Evolutionary conservation across 2,797 vertebrate species (phyloP), one percentile per base, ranked within the genome.

Genomic region (Mallotus villosus): DNA sequence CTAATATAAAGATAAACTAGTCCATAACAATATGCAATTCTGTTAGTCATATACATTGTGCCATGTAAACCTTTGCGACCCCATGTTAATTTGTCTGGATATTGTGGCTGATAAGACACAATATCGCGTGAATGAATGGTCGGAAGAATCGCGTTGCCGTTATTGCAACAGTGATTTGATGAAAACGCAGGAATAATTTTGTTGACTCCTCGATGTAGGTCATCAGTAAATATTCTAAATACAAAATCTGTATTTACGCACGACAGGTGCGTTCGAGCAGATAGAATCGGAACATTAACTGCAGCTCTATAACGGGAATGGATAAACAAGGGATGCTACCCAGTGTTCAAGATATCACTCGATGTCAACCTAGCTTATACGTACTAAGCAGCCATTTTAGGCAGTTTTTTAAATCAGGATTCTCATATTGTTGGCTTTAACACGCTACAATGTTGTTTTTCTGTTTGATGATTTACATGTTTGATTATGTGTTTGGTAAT

Each of bases 301-400:
- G 19, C 51, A 55, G 51, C 51, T 17, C 17, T n/a, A 51, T 51
- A n/a, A n/a, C 51, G 7, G 11, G 51, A n/a, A 55, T 7, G 51
- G 17, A n/a, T 17, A 55, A 55, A 55, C 51, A 55, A 55, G 51
- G 41, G 51, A 55, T 55, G 51, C 51, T n/a, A 34, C 32, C 32
- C 51, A 46, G 19, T n/a, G 19, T 8, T 4, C 6, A 55, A n/a
- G 51, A 17, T 55, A 55, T 55, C 51, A n/a, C 19, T 55, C 19
- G 51, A 55, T 55, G 51, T n/a, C 41, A n/a, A 17, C 51, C 51
- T 7, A 55, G 6, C 32, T 1, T 34, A 34, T 55, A n/a, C 19
- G 51, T 55, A n/a, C 51, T 29, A 55, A 55, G 51, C 51, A 55
- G 51, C 51, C 51, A 55, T 55, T 55, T 55, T 55, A 55, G 51